Percentiles rank a stretch among this genome's conserved stretches.
Evolutionary conservation across 2,113 vertebrate genomes (phyloP).

Genomic region (Nycticorax nycticorax): DNA sequence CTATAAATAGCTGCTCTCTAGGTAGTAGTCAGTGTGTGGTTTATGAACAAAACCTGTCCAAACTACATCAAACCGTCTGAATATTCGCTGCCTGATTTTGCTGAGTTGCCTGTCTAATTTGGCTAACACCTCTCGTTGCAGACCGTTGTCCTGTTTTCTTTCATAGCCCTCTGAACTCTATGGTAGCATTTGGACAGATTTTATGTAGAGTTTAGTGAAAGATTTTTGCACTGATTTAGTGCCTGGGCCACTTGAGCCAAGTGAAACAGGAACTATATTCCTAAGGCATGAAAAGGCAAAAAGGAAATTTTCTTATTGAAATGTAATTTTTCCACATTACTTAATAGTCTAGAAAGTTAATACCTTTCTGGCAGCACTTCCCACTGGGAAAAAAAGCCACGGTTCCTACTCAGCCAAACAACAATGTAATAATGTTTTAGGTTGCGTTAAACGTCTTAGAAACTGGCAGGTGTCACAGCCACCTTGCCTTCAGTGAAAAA

Average conservation of each 20-base stretch:
- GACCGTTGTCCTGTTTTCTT: background rate
- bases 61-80: background rate
- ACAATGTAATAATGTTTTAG: slow-evolving; percentile 11
- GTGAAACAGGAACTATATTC: slow-evolving; percentile 44
- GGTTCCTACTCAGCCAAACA: slow-evolving; percentile 16
- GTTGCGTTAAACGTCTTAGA: background rate
- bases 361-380: slow-evolving; percentile 18
- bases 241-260: slow-evolving; percentile 9
- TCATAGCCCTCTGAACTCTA: background rate
- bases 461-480: slow-evolving; percentile 46
- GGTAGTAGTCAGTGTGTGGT: background rate
- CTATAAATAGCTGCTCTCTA: slow-evolving; percentile 5
- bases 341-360: slow-evolving; percentile 60
- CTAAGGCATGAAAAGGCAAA: slow-evolving; percentile 39
- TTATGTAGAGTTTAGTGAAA: background rate
- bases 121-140: background rate
- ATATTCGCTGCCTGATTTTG: background rate
- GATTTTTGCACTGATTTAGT: slow-evolving; percentile 17
- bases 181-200: background rate
- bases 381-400: background rate
- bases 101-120: background rate
- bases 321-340: slow-evolving; percentile 60
- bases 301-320: slow-evolving; percentile 54
- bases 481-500: slow-evolving; percentile 51
- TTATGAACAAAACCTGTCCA: background rate